Conservation (phyloP, 2,797 vertebrate species). For the Dermochelys coriacea region DNA sequence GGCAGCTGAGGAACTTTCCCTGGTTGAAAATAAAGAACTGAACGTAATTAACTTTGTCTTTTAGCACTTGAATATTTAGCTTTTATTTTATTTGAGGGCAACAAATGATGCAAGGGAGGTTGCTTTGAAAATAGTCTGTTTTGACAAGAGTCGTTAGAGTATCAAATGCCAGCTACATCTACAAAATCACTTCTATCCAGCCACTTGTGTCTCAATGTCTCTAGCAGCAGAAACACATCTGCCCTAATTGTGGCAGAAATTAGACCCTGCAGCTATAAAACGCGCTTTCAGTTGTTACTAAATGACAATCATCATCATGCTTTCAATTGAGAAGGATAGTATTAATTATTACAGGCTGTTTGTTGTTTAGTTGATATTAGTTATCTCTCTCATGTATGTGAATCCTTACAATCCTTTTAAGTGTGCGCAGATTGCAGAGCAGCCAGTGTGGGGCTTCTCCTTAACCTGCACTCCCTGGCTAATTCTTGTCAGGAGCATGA, state of each 20-base stretch:
- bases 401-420: neutral
- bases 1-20: neutral
- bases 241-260: neutral
- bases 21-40: neutral
- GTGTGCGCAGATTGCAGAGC: neutral
- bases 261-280: neutral
- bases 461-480: neutral
- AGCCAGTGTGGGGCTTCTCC: neutral
- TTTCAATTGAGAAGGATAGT: neutral
- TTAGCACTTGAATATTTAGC: neutral
- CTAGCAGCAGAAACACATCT: neutral
- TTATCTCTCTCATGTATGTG: neutral
- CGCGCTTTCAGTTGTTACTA: neutral
- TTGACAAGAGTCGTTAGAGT: neutral
- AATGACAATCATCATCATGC: neutral
- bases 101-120: neutral
- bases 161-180: neutral
- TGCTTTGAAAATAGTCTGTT: neutral
- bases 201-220: neutral
- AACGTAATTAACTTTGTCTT: neutral
- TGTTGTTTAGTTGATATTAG: accelerated
- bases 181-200: neutral
- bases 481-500: neutral
- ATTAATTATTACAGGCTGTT: neutral
- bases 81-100: neutral